Evolutionary conservation across 2,888 invertebrate species (phyloP), one percentile per base, ranked within the genome.

Genomic region (Coremacera marginata): DNA sequence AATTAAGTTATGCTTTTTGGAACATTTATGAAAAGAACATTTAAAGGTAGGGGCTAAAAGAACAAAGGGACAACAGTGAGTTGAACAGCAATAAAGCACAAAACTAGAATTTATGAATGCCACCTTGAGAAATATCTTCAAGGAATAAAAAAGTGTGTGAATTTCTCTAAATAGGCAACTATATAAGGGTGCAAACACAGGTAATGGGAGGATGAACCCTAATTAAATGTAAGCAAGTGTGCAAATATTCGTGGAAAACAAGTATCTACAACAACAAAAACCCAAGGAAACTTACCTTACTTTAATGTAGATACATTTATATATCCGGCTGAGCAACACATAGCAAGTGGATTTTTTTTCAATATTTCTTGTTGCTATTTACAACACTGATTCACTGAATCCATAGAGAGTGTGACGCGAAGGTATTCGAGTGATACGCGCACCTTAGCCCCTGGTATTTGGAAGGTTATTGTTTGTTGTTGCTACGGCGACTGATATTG

Each of bases 191-290:
- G 9, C n/a, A 63, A 11, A 11, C 1, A 9, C 34, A 70, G 70
- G 70, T 70, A 70, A 27, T 31, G 2, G 19, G 34, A 70, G 70
- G 55, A n/a, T 55, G 27, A n/a, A 55, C 52, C 70, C 27, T 22
- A 70, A 67, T 22, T 9, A 67, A 25, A 27, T n/a, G 37, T 37
- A 5, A 34, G 7, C 31, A 70, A 55, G 52, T 55, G 31, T 70
- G 55, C 9, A 55, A 16, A 27, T 68, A n/a, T 49, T 51, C 14
- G 14, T 19, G 51, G 68, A 51, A 19, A 51, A 31, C 37, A 14
- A 4, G 49, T 14, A 25, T 14, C 5, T 22, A 25, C 14, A 68
- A 22, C 16, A n/a, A 16, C 16, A 62, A 37, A 37, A 44, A 3
- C 2, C 8, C 8, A 14, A n/a, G 3, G 34, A 70, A 19, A 70